Evolutionary conservation across 1,140 invertebrate genomes (phyloP).

Genomic region (Phymastichus coffea): DNA sequence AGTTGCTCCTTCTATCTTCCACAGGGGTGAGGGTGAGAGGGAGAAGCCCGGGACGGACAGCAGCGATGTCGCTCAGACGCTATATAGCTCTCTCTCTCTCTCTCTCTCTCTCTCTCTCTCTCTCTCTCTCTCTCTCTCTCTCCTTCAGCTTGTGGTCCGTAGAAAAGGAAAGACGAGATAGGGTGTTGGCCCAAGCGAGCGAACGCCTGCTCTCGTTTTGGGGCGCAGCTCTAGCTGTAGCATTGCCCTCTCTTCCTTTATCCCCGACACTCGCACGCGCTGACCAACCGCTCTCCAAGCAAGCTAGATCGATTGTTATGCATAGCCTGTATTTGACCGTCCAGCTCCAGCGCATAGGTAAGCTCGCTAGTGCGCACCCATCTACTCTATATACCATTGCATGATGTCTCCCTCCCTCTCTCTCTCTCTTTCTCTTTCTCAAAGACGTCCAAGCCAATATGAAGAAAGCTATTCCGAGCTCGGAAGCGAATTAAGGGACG

Average conservation of each 20-base stretch:
- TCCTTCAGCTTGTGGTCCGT: too few relatives aligned
- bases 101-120: too few relatives aligned
- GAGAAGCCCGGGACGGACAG: neutral
- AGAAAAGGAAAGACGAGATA: conserved; percentile 35
- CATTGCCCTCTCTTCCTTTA: conserved; percentile 21
- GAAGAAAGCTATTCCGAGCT: conserved; percentile 33
- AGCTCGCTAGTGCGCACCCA: too few relatives aligned
- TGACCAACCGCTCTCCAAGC: conserved; percentile 36
- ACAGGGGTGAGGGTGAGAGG: neutral
- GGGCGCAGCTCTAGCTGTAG: conserved; percentile 12
- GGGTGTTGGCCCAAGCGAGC: conserved; percentile 49
- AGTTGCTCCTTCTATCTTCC: conserved; percentile 1
- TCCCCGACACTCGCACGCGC: too few relatives aligned
- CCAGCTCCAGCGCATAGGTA: conserved; percentile 20
- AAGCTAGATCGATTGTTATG: conserved; percentile 59
- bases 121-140: too few relatives aligned
- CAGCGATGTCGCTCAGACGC: neutral
- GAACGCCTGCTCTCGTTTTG: conserved; percentile 34
- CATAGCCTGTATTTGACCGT: conserved; percentile 58
- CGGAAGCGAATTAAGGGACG: conserved; percentile 22
- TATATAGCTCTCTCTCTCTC: too few relatives aligned
- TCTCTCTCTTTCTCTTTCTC: neutral
- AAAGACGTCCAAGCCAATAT: conserved; percentile 17
- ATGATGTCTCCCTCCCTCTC: neutral
- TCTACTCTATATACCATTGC: too few relatives aligned